Percentiles rank a stretch among this genome's conserved stretches.
phyloP scores from a whole-genome alignment of 2,113 vertebrate species.

The Natator depressus region DNA sequence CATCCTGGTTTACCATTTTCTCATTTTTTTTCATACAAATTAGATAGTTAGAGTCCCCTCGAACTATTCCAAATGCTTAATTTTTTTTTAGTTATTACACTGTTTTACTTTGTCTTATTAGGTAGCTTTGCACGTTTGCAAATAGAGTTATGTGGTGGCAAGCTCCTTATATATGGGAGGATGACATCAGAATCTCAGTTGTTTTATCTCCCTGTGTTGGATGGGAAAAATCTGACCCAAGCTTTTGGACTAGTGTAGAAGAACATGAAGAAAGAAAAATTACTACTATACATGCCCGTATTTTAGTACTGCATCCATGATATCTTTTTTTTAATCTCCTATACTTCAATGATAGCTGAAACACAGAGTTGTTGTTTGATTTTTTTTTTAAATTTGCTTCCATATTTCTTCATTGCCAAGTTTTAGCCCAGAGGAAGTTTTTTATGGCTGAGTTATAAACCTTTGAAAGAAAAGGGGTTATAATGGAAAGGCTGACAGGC shows the following conservation, averaged over 20 bases:
- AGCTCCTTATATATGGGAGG: neutral
- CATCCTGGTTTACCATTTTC: neutral
- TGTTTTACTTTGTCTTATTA: neutral
- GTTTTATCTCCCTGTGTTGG: neutral
- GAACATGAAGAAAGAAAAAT: neutral
- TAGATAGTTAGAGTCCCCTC: neutral
- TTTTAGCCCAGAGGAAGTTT: neutral
- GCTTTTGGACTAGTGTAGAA: neutral
- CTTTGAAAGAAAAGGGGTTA: neutral
- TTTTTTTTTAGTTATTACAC: neutral
- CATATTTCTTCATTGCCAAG: neutral
- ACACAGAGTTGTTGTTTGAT: neutral
- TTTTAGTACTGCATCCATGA: neutral
- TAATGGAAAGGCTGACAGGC: neutral
- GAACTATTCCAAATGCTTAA: neutral
- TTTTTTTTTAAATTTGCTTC: neutral
- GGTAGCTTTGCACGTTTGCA: neutral
- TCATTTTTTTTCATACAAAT: neutral
- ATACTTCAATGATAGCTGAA: neutral
- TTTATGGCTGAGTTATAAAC: constrained; percentile 15
- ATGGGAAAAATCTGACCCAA: neutral
- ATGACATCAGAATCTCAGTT: neutral
- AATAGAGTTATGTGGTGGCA: neutral
- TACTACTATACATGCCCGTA: neutral
- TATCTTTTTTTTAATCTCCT: neutral